Percentiles rank a stretch among this genome's conserved stretches.
These are phyloP conservation scores for Cryptocephalus primarius DNA, from an alignment of 2,888 invertebrate species.

Conservation along the genomic window DNA sequence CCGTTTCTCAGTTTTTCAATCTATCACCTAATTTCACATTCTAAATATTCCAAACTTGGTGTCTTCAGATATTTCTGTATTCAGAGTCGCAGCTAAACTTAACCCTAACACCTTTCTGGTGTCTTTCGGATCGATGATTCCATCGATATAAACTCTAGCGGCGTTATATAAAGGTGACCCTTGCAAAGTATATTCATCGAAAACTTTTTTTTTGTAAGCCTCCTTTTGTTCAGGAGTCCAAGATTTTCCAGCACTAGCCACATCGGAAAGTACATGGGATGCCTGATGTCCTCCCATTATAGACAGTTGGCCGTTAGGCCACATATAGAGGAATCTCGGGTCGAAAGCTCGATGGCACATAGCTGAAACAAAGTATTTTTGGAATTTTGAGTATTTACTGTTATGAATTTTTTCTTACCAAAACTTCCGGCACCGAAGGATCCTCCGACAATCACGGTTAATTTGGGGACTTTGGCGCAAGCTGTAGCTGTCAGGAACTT, in stretches of 20 bases:
- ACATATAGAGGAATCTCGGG: constrained; percentile 93
- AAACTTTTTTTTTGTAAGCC: constrained; percentile 71
- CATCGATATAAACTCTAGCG: constrained; percentile 97
- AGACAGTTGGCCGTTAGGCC: constrained; percentile 95
- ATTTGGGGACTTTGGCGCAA: constrained; percentile 54
- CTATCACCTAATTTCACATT: constrained; percentile 56
- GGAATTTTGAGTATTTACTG: too few relatives aligned
- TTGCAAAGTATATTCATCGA: constrained; percentile 83
- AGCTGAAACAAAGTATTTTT: constrained; percentile 31
- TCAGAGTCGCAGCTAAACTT: constrained; percentile 78
- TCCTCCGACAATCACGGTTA: too few relatives aligned
- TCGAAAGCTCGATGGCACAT: constrained; percentile 76
- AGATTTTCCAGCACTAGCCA: constrained; percentile 52
- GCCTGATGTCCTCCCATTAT: constrained; percentile 99
- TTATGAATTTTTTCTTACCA: too few relatives aligned
- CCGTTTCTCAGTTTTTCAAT: too few relatives aligned
- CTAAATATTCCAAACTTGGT: constrained; percentile 93
- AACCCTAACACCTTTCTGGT: constrained; percentile 85
- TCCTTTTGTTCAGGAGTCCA: constrained; percentile 63
- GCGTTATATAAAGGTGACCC: constrained; percentile 88
- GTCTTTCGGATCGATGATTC: constrained; percentile 90
- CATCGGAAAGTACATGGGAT: constrained; percentile 83
- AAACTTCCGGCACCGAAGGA: too few relatives aligned
- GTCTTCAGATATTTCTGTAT: constrained; percentile 64
- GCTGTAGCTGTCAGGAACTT: constrained; percentile 99